Conservation (phyloP, 2,113 vertebrate species). For the Syngnathoides biaculeatus region DNA sequence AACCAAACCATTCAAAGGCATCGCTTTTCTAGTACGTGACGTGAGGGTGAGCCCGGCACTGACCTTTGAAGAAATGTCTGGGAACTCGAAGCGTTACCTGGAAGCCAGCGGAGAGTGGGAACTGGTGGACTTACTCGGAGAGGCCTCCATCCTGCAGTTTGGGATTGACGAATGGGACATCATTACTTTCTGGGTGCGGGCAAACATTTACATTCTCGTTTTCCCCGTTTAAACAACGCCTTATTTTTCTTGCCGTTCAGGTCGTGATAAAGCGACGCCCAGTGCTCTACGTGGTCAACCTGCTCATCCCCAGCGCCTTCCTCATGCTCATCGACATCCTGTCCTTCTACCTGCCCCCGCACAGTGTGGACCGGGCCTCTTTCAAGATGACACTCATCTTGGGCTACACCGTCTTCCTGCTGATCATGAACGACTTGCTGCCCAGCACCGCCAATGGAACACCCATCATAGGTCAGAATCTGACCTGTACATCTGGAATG, state of each 20-base stretch:
- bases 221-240: not conserved
- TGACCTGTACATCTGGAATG: too few relatives aligned
- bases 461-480: slow-evolving; percentile 72
- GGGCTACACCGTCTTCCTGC: slow-evolving; percentile 78
- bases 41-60: slow-evolving; percentile 73
- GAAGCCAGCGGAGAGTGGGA: slow-evolving; percentile 79
- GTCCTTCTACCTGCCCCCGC: slow-evolving; percentile 74
- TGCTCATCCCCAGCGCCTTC: slow-evolving; percentile 75
- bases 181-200: slow-evolving; percentile 77
- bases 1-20: not conserved
- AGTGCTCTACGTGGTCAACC: slow-evolving; percentile 75
- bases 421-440: slow-evolving; percentile 76
- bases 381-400: slow-evolving; percentile 80
- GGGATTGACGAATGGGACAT: slow-evolving; percentile 80
- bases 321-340: slow-evolving; percentile 77
- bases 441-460: slow-evolving; percentile 78
- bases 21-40: slow-evolving; percentile 59
- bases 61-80: slow-evolving; percentile 73
- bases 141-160: slow-evolving; percentile 68
- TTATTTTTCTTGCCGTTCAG: slow-evolving; percentile 36
- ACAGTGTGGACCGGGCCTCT: slow-evolving; percentile 62
- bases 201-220: too few relatives aligned
- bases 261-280: slow-evolving; percentile 76
- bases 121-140: slow-evolving; percentile 67
- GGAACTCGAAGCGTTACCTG: slow-evolving; percentile 75